Conservation (phyloP, 2,797 vertebrate species). For the Melanotaenia nigrans region DNA sequence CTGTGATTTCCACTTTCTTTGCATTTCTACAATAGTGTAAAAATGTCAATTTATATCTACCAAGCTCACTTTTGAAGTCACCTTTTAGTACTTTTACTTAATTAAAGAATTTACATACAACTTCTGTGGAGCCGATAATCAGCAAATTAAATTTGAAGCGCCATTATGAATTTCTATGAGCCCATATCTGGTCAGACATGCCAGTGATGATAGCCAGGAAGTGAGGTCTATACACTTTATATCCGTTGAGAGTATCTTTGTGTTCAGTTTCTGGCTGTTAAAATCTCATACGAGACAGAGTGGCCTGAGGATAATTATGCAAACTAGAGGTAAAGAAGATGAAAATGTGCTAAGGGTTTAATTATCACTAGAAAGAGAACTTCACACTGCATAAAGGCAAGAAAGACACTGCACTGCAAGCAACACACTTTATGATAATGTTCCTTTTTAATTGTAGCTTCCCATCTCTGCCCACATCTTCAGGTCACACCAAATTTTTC, state of each 20-base stretch:
- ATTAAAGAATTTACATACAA: slow-evolving; percentile 13
- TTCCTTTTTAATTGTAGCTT: slow-evolving; percentile 44
- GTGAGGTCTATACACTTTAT: slow-evolving; percentile 26
- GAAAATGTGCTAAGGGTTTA: slow-evolving; percentile 67
- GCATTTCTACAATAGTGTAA: neutral
- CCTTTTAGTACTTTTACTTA: slow-evolving; percentile 13
- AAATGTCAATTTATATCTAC: neutral
- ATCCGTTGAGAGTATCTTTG: slow-evolving; percentile 40
- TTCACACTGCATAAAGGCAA: slow-evolving; percentile 39
- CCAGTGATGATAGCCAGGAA: neutral
- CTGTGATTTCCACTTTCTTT: neutral
- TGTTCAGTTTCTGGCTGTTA: slow-evolving; percentile 44
- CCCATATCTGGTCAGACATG: slow-evolving; percentile 10
- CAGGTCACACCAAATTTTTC: slow-evolving; percentile 23
- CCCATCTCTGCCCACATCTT: slow-evolving; percentile 26
- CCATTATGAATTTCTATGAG: slow-evolving; percentile 22
- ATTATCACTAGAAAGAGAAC: slow-evolving; percentile 64
- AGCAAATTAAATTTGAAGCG: slow-evolving; percentile 19
- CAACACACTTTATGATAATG: slow-evolving; percentile 53
- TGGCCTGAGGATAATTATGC: slow-evolving; percentile 62
- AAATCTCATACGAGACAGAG: slow-evolving; percentile 38
- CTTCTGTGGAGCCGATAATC: slow-evolving; percentile 9
- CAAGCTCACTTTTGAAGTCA: slow-evolving; percentile 2
- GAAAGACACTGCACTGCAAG: slow-evolving; percentile 36
- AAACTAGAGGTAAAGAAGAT: slow-evolving; percentile 65